These are phyloP conservation scores for Mustela nigripes DNA, from an alignment of 2,113 vertebrate species.

Conservation along the genomic window DNA sequence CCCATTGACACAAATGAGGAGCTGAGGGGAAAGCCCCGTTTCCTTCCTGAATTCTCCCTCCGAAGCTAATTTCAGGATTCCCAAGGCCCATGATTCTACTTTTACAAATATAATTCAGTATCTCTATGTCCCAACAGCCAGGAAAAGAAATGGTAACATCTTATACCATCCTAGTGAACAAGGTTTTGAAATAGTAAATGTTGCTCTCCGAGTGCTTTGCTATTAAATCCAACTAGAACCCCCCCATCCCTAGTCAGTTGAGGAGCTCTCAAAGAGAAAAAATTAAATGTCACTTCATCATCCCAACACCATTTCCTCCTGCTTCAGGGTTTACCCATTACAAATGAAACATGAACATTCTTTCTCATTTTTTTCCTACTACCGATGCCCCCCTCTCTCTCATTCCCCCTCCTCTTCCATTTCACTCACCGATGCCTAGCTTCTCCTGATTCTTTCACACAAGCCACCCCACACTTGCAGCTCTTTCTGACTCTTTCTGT, in stretches of 20 bases:
- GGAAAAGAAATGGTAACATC: not conserved
- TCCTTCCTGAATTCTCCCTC: not conserved
- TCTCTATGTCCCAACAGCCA: not conserved
- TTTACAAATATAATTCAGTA: not conserved
- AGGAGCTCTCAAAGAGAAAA: not conserved
- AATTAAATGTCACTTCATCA: not conserved
- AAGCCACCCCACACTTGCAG: not conserved
- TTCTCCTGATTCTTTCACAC: too few relatives aligned
- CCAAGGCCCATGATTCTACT: not conserved
- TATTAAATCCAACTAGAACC: not conserved
- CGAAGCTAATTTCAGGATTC: not conserved
- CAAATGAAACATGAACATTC: not conserved
- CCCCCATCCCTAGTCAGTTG: not conserved
- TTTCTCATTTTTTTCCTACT: not conserved
- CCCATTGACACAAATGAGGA: not conserved
- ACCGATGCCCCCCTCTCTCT: not conserved
- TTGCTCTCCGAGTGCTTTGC: not conserved
- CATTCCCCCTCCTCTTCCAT: too few relatives aligned
- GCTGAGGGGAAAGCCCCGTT: not conserved
- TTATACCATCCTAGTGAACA: not conserved
- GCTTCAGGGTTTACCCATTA: not conserved
- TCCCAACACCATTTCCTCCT: not conserved
- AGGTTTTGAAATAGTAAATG: not conserved
- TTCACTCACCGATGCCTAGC: not conserved
- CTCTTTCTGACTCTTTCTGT: rapidly evolving